A percentile compares a stretch with the other conserved stretches of the same genome.
These are phyloP conservation scores for Sebastes diploproa DNA, from an alignment of 2,797 vertebrate species.

Conservation along the genomic window DNA sequence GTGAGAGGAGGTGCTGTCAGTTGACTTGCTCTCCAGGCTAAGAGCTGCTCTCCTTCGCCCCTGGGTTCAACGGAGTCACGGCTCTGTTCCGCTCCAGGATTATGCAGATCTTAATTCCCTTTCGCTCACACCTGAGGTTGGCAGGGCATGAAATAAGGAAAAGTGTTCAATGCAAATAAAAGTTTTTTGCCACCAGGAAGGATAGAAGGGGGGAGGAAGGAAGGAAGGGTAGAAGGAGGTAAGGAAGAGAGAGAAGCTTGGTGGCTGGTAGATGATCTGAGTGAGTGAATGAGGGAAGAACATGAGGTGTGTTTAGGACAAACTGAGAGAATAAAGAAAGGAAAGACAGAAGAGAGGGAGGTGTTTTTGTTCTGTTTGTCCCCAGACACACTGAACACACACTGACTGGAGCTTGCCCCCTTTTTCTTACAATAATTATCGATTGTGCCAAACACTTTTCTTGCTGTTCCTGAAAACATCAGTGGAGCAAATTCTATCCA, in stretches of 20 bases:
- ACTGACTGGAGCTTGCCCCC: background rate
- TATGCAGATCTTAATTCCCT: slow-evolving; percentile 80
- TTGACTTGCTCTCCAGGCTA: slow-evolving; percentile 58
- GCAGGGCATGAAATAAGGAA: slow-evolving; percentile 82
- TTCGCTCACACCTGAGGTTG: slow-evolving; percentile 77
- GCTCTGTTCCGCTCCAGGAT: slow-evolving; percentile 68
- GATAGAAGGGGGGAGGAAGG: background rate
- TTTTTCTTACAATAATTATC: background rate
- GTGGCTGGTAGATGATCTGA: slow-evolving; percentile 2
- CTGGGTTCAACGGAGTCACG: slow-evolving; percentile 65
- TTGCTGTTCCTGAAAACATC: background rate
- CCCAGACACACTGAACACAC: slow-evolving; percentile 7
- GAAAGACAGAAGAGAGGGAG: background rate
- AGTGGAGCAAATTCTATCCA: background rate
- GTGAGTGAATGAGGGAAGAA: background rate
- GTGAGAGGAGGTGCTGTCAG: slow-evolving; percentile 68
- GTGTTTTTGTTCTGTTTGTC: slow-evolving; percentile 12
- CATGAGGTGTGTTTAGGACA: background rate
- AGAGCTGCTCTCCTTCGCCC: slow-evolving; percentile 56
- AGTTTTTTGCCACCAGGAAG: slow-evolving; percentile 55
- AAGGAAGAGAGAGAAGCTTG: background rate
- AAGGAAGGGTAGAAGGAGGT: background rate
- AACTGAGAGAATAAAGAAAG: background rate
- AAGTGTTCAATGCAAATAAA: slow-evolving; percentile 72
- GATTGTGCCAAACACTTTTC: background rate